Base-by-base conservation (phyloP, 1,140 invertebrate species). In the Zophobas morio region DNA sequence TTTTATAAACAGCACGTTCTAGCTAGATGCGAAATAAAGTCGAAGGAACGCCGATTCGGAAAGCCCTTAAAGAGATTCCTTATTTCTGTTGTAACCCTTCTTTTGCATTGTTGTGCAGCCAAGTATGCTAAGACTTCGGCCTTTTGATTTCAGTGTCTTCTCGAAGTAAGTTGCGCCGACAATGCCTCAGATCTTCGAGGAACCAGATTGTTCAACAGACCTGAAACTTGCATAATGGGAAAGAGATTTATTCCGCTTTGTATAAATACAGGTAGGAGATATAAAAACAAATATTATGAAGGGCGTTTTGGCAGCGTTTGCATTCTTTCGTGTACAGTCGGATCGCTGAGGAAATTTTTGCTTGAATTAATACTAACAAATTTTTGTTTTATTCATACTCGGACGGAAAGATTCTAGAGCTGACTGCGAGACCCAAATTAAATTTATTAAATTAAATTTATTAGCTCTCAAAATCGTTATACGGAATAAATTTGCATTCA, bases 41-140 rank as follows among this genome's bases (percentile, higher is more conserved):
- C 20, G 20, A 20, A 20, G 20, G 20, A 20, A 20, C 6, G 51
- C 51, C 35, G 51, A 54, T 54, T 34, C 32, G 5, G 53, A 54
- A 46, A 54, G 32, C 53, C 33, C 47, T 70, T 73, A 39, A 47
- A 73, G 71, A 56, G 42, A 73, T 73, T 73, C 51, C 71, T 56
- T 40, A 2, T 56, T 56, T 32, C 49, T 56, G 56, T 73, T 56
- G 56, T 56, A 73, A 73, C 71, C 49, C 71, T 73, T 73, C 71
- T 32, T 54, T 56, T 73, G 54, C 71, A 53, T 42, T 72, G 71
- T 73, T 73, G 71, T 73, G 35, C 71, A 73, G 49, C 54, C 33
- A 73, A 73, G 71, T 73, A 73, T 73, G 71, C 49, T 73, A 73
- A 73, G 71, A 54, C 71, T 35, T 73, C 71, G 71, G 71, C 54